These are phyloP conservation scores for Samia ricini DNA, from an alignment of 1,140 invertebrate species.

Conservation along the genomic window DNA sequence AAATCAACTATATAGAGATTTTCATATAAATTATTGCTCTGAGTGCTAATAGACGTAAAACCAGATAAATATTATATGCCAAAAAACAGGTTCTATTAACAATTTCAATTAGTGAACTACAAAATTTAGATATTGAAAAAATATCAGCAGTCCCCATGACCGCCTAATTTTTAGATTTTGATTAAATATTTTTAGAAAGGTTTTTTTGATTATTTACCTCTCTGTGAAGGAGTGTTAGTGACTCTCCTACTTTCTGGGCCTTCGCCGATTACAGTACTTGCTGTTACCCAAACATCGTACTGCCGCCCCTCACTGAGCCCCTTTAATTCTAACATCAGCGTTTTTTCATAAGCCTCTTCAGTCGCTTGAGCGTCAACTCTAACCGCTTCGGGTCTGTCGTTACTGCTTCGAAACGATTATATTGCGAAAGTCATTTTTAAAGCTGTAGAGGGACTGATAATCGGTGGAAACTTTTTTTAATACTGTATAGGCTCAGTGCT, in stretches of 20 bases:
- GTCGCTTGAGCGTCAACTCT: constrained; percentile 47
- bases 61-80: too few relatives aligned
- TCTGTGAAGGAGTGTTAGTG: constrained; percentile 61
- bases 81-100: too few relatives aligned
- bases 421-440: too few relatives aligned
- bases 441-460: neutral
- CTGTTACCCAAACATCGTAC: constrained; percentile 93
- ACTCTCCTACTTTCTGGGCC: constrained; percentile 78
- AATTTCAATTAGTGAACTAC: too few relatives aligned
- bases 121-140: too few relatives aligned
- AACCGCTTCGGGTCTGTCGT: constrained; percentile 60
- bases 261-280: constrained; percentile 89
- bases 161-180: too few relatives aligned
- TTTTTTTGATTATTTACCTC: constrained; percentile 40
- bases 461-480: neutral
- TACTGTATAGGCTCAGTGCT: too few relatives aligned
- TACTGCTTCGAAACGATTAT: constrained; percentile 31
- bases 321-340: constrained; percentile 78
- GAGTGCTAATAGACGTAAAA: too few relatives aligned
- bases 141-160: too few relatives aligned
- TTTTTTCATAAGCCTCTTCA: constrained; percentile 52
- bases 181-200: neutral
- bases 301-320: constrained; percentile 82
- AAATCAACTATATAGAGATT: too few relatives aligned
- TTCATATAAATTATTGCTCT: too few relatives aligned